A percentile compares a stretch with the other conserved stretches of the same genome.
Evolutionary conservation across 2,888 invertebrate genomes (phyloP).

Genomic region (Rotaria socialis): DNA sequence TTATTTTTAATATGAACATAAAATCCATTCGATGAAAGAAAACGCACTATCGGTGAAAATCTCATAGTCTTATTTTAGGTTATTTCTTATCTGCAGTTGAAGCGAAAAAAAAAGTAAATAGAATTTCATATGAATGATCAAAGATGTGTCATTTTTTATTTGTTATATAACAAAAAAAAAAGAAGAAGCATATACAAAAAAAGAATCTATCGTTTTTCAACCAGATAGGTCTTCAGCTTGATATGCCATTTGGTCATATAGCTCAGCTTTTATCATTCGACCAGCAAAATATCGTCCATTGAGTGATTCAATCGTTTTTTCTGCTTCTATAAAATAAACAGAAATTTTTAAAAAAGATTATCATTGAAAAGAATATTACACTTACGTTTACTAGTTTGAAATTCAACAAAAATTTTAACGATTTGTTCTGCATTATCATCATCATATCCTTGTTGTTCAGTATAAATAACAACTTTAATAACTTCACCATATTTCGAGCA

Average conservation of each 20-base stretch:
- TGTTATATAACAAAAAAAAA: neutral
- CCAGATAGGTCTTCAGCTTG: conserved; percentile 40
- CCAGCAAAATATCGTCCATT: conserved; percentile 94
- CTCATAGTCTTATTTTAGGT: neutral
- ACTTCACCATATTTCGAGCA: conserved; percentile 83
- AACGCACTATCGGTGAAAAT: neutral
- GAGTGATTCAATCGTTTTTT: conserved; percentile 75
- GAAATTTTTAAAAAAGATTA: neutral
- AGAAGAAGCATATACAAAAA: conserved; percentile 12
- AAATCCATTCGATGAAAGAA: conserved; percentile 30
- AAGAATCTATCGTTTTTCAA: neutral
- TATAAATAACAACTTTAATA: conserved; percentile 86
- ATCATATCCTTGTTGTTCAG: conserved; percentile 85
- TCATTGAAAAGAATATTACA: neutral
- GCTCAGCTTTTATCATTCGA: conserved; percentile 79
- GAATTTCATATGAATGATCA: neutral
- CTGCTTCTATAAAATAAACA: conserved; percentile 57
- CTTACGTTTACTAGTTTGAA: conserved; percentile 66
- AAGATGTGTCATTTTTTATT: neutral
- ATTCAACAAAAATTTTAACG: conserved; percentile 96
- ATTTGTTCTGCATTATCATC: conserved; percentile 77
- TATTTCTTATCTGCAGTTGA: too few species aligned
- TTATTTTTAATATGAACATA: conserved; percentile 33
- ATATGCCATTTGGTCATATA: conserved; percentile 74
- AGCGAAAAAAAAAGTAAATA: neutral